Evolutionary conservation across 53 echinoderm and acorn worm genomes (phyloP), one percentile per base, ranked within the genome.

Genomic region (Glandiceps talaboti): DNA sequence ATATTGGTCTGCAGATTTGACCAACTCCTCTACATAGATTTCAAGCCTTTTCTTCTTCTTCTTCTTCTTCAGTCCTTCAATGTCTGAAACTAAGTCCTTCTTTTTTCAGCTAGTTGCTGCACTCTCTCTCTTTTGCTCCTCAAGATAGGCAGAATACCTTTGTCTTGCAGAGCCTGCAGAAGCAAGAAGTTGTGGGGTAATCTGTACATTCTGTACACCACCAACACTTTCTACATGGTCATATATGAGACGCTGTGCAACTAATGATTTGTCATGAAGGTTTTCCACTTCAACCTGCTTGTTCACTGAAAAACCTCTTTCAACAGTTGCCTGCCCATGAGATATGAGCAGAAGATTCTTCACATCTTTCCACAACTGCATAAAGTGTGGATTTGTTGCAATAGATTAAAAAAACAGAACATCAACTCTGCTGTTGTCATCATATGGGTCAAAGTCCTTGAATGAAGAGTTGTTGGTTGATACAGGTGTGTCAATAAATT

Each of bases 291-390:
- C 85, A 32, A 84, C 79, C 33, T 84, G 83, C 73, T 31, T 77
- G 29, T 84, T 84, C 77, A 84, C 76, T 31, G 84, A 84, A 74
- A 88, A 88, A 1, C 81, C 88, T 31, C 84, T 72, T 77, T 84
- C 84, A 1, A 88, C 84, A 32, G 80, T 80, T n/a, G 81, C 88
- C 29, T 88, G 81, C 27, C 88, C 82, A 85, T 88, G 85, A 74
- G 88, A 88, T 27, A 88, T 31, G 26, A 88, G 28, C 26, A 88
- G 73, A 27, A 88, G 28, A 77, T 27, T 85, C 33, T 73, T 29
- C 28, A 85, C 85, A 29, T 82, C 76, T 74, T 82, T 74, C 88
- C 85, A 88, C 27, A 88, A 12, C 25, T 1, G 1, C 0, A 1
- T 31, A n/a, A 32, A 32, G 1, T 31, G 25, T 25, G 32, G 14